Evolutionary conservation across 1,140 invertebrate genomes (phyloP).

Genomic region (Physella acuta): DNA sequence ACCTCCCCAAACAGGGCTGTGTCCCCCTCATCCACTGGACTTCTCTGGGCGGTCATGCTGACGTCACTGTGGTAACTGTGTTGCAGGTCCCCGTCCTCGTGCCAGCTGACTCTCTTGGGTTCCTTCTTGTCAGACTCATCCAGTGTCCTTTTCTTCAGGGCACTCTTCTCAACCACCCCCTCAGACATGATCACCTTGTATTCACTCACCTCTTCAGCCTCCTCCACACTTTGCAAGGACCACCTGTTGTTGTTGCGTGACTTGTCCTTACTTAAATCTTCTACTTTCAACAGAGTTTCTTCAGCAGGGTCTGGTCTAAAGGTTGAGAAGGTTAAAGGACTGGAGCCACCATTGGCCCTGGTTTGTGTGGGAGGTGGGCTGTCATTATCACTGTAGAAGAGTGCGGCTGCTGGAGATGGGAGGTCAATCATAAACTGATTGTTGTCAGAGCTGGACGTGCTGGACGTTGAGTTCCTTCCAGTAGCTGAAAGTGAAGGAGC

Average conservation of each 20-base stretch:
- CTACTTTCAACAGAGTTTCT: constrained; percentile 4
- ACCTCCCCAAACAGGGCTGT: constrained; percentile 28
- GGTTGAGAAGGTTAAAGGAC: constrained; percentile 32
- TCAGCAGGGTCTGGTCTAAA: constrained; percentile 33
- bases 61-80: constrained; percentile 36
- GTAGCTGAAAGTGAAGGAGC: background rate
- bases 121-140: constrained; percentile 27
- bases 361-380: constrained; percentile 27
- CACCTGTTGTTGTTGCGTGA: background rate
- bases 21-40: constrained; percentile 34
- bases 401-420: constrained; percentile 42
- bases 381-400: constrained; percentile 35
- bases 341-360: background rate
- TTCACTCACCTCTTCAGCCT: constrained; percentile 9
- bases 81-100: constrained; percentile 33
- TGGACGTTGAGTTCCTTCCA: background rate
- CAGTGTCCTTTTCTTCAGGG: constrained; percentile 15
- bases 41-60: constrained; percentile 30
- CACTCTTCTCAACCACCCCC: constrained; percentile 26
- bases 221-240: constrained; percentile 14
- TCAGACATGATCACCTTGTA: constrained; percentile 21
- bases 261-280: background rate
- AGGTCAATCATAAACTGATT: constrained; percentile 36
- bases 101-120: constrained; percentile 43
- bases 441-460: constrained; percentile 8